A percentile compares a stretch with the other conserved stretches of the same genome.
These are phyloP conservation scores for Hydroisotoma schaefferi DNA, from an alignment of 2,888 invertebrate species.

Conservation along the genomic window DNA sequence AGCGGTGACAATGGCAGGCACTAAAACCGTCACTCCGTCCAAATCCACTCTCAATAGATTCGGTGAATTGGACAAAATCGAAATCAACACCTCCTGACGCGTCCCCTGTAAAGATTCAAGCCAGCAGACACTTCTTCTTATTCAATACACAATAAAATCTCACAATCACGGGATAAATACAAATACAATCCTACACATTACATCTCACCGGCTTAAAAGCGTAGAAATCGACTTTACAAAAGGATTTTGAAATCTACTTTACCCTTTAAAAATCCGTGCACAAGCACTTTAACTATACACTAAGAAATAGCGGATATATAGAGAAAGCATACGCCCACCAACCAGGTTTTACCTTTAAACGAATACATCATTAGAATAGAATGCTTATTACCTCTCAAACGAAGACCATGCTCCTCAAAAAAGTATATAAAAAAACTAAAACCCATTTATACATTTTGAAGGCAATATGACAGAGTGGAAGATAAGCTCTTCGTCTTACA, in stretches of 20 bases:
- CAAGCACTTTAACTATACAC: too few species aligned
- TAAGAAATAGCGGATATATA: too few species aligned
- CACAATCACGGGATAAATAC: constrained; percentile 12
- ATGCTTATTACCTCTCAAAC: too few species aligned
- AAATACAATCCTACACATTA: constrained; percentile 10
- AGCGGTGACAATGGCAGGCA: constrained; percentile 85
- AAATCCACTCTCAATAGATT: constrained; percentile 88
- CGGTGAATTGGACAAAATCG: constrained; percentile 78
- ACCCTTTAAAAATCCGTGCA: too few species aligned
- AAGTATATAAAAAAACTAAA: too few species aligned
- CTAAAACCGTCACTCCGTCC: constrained; percentile 84
- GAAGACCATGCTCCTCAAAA: too few species aligned
- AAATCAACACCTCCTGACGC: constrained; percentile 68
- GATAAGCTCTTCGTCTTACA: too few species aligned
- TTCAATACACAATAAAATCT: constrained; percentile 13
- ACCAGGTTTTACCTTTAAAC: too few species aligned
- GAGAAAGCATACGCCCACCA: too few species aligned
- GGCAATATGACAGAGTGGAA: too few species aligned
- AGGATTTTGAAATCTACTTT: constrained; percentile 12
- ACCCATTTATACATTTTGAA: too few species aligned
- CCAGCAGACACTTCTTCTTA: background rate
- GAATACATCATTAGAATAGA: too few species aligned
- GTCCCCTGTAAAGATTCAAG: constrained; percentile 43
- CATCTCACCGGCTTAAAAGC: constrained; percentile 7
- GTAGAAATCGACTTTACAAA: constrained; percentile 5